Evolutionary conservation across 1,140 invertebrate species (phyloP), one percentile per base, ranked within the genome.

Genomic region (Drosophila dunni): DNA sequence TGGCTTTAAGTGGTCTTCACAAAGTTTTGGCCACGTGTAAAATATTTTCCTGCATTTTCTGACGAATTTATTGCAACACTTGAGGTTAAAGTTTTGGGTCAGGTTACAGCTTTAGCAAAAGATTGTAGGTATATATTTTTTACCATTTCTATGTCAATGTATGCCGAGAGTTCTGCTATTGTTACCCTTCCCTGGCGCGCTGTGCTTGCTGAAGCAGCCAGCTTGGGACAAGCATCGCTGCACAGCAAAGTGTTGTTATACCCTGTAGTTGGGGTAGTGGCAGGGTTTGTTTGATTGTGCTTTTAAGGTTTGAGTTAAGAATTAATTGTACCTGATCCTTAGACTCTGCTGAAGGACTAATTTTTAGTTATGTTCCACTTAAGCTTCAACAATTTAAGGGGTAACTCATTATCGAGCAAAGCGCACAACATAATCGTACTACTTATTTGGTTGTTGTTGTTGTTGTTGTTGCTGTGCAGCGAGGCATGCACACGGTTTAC

Each of bases 401-500:
- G 54, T 61, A 61, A 1, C 20, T 56, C 0, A 9, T n/a, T 11
- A 36, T 33, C 56, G 8, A 40, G 24, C 62, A 56, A 10, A 9
- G 8, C 6, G 6, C n/a, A 9, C 2, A 20, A 15, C 9, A 20
- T 2, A 13, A 50, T 53, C 7, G 11, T 29, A n/a, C 46, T 13
- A 15, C 62, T 64, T 48, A 11, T 45, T 81, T 68, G 80, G 63
- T 79, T 86, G 42, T 36, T 86, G 80, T 60, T 82, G 64, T 71
- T 85, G 15, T 11, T 57, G 53, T 38, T 60, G 56, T 44, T 58
- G 45, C 33, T 80, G 80, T 67, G 69, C 83, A 88, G 79, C 84
- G 77, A 89, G 74, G 58, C 83, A 84, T 88, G 83, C 80, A 88
- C 75, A 79, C 65, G 80, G 69, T 75, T 88, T 84, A 88, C 83